Percentiles rank a stretch among this genome's conserved stretches.
These are phyloP conservation scores for Brachyopa scutellaris DNA, from an alignment of 2,888 invertebrate genomes.

Conservation along the genomic window DNA sequence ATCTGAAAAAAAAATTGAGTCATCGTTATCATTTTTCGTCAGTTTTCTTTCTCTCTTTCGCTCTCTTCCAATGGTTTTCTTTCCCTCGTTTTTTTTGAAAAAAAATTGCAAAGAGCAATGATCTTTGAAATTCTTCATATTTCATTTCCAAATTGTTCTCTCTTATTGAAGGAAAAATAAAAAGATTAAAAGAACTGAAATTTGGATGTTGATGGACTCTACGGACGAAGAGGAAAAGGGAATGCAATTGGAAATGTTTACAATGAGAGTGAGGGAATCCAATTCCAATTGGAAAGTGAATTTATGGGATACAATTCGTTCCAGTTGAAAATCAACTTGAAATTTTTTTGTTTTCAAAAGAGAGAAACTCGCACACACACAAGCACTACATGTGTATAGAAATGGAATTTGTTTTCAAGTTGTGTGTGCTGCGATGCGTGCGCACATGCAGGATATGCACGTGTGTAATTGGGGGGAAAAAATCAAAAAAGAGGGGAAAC, in stretches of 20 bases:
- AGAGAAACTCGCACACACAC: slow-evolving; percentile 5
- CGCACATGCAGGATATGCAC: slow-evolving; percentile 65
- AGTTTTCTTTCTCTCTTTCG: slow-evolving; percentile 3
- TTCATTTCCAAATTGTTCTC: slow-evolving; percentile 46
- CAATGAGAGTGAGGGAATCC: background rate
- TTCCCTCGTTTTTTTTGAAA: background rate
- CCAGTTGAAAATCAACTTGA: background rate
- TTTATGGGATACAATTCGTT: background rate
- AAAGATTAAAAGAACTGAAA: too few species aligned
- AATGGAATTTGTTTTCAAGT: slow-evolving; percentile 20
- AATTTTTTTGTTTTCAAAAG: slow-evolving; percentile 44
- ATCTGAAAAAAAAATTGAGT: background rate
- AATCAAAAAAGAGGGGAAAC: slow-evolving; percentile 29
- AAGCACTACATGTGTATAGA: background rate
- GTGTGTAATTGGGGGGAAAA: slow-evolving; percentile 49
- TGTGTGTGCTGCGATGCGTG: slow-evolving; percentile 46
- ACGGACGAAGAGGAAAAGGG: background rate
- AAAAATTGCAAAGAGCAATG: slow-evolving; percentile 65
- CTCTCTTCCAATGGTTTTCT: background rate
- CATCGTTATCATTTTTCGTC: slow-evolving; percentile 39
- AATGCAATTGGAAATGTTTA: slow-evolving; percentile 34
- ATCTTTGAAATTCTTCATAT: slow-evolving; percentile 64
- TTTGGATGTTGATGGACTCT: background rate
- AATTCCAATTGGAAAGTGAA: slow-evolving; percentile 26
- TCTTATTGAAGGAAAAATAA: too few species aligned